Evolutionary conservation across 2,888 invertebrate species (phyloP).

Genomic region (Polietes domitor): DNA sequence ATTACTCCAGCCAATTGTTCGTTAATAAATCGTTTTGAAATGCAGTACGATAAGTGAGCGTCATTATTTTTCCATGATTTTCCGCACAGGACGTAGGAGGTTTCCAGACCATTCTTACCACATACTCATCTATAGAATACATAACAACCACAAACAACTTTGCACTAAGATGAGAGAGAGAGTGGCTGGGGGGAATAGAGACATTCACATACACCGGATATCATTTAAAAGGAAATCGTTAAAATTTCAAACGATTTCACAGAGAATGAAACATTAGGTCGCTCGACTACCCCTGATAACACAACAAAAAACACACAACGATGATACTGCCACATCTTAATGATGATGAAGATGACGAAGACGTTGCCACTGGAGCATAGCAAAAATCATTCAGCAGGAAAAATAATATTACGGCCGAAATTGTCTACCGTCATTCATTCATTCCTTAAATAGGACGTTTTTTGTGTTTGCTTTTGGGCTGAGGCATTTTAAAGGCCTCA

Average conservation of each 20-base stretch:
- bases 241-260: conserved; percentile 29
- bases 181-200: neutral
- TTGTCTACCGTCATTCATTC: neutral
- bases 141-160: neutral
- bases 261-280: conserved; percentile 22
- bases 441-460: neutral
- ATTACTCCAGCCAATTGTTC: neutral
- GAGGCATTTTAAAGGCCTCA: neutral
- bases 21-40: conserved; percentile 29
- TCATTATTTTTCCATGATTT: conserved; percentile 16
- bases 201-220: neutral
- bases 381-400: conserved; percentile 15
- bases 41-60: conserved; percentile 19
- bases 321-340: neutral
- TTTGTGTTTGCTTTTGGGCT: neutral
- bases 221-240: conserved; percentile 29
- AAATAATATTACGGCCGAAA: conserved; percentile 1
- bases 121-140: neutral
- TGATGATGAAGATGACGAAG: conserved; percentile 13
- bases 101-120: neutral
- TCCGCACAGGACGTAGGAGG: neutral
- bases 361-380: neutral
- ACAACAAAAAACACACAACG: too few relatives aligned
- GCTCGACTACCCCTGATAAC: neutral
- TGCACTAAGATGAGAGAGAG: neutral